Evolutionary conservation across 2,113 vertebrate genomes (phyloP).

Genomic region (Acrocephalus arundinaceus): DNA sequence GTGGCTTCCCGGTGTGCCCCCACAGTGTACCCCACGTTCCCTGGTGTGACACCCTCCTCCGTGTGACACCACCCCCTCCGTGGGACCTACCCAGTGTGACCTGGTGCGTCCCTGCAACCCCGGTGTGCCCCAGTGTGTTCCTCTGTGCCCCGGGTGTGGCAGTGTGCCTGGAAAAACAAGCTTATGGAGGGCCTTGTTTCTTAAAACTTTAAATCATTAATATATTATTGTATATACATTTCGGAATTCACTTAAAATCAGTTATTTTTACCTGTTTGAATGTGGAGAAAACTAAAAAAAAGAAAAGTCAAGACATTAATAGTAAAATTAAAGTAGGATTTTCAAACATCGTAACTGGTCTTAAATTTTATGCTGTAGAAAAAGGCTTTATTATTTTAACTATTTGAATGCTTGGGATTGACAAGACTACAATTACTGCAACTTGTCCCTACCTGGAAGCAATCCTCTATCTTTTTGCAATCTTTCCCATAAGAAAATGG

Average conservation of each 20-base stretch:
- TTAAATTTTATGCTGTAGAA: not conserved
- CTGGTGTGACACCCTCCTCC: not conserved
- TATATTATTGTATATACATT: not conserved
- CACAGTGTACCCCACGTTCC: not conserved
- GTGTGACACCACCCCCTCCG: not conserved
- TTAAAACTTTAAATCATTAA: not conserved
- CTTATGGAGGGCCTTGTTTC: fast-evolving
- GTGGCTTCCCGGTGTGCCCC: not conserved
- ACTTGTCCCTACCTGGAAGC: not conserved
- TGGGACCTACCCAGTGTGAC: not conserved
- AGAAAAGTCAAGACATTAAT: not conserved
- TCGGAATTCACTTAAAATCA: not conserved
- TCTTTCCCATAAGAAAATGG: not conserved
- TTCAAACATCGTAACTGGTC: not conserved
- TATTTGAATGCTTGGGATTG: not conserved
- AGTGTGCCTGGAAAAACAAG: not conserved
- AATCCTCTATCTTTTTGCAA: not conserved
- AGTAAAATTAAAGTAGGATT: not conserved
- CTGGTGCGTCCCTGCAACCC: not conserved
- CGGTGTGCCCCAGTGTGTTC: not conserved
- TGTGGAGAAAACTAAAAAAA: not conserved
- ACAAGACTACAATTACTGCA: not conserved
- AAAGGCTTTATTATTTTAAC: not conserved
- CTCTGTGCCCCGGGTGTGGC: too few species aligned
- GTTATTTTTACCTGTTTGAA: not conserved